These are phyloP conservation scores for Nautilus pompilius DNA, from an alignment of 1,140 invertebrate genomes.

Conservation along the genomic window DNA sequence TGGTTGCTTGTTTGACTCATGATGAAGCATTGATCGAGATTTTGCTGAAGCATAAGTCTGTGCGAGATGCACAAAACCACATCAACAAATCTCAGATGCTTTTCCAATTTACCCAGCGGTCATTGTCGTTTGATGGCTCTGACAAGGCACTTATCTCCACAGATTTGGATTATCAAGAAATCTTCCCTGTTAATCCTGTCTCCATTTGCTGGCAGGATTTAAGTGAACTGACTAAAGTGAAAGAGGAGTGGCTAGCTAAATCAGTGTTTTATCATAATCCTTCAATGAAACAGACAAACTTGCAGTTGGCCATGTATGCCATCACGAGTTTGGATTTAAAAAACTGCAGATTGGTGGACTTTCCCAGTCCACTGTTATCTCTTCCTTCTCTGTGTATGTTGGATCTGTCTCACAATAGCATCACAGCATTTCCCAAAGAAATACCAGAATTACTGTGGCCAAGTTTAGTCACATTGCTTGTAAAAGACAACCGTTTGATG, in stretches of 20 bases:
- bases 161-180: slow-evolving; percentile 55
- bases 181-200: slow-evolving; percentile 82
- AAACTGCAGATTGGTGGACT: slow-evolving; percentile 75
- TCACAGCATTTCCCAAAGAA: slow-evolving; percentile 66
- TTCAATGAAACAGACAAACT: slow-evolving; percentile 14
- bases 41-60: slow-evolving; percentile 49
- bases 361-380: slow-evolving; percentile 81
- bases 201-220: slow-evolving; percentile 88
- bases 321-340: slow-evolving; percentile 94
- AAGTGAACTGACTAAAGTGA: slow-evolving; percentile 64
- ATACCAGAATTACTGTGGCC: slow-evolving; percentile 55
- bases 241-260: slow-evolving; percentile 76
- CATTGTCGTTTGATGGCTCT: slow-evolving; percentile 7
- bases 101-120: slow-evolving; percentile 5
- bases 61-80: slow-evolving; percentile 23
- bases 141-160: slow-evolving; percentile 20
- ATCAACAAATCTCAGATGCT: slow-evolving; percentile 33
- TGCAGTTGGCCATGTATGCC: slow-evolving; percentile 74
- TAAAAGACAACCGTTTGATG: slow-evolving; percentile 84
- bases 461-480: slow-evolving; percentile 81
- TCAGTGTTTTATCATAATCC: slow-evolving; percentile 35
- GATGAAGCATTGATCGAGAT: slow-evolving; percentile 73
- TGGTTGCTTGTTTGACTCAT: slow-evolving; percentile 67
- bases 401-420: slow-evolving; percentile 84
- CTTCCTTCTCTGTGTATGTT: slow-evolving; percentile 75